Conservation (phyloP, 2,797 vertebrate genomes). For the Limnodromus scolopaceus region DNA sequence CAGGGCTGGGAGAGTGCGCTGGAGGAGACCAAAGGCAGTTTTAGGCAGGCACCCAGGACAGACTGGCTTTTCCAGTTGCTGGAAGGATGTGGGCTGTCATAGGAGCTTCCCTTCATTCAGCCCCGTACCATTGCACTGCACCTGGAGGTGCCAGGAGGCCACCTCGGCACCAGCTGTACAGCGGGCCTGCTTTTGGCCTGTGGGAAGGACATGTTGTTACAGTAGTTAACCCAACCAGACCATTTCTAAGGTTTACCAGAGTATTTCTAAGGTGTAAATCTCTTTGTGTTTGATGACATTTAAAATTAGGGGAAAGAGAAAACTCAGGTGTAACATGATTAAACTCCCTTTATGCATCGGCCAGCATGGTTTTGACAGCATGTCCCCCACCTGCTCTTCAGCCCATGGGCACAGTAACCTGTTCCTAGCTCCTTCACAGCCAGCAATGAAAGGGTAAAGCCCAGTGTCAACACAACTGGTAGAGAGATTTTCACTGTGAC, state of each 20-base stretch:
- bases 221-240: not conserved
- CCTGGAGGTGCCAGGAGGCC: not conserved
- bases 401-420: not conserved
- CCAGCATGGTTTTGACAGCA: accelerated
- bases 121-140: accelerated
- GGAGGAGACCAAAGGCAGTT: not conserved
- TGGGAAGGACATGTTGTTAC: not conserved
- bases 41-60: not conserved
- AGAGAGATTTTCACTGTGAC: not conserved
- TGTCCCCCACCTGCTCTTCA: not conserved
- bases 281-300: not conserved
- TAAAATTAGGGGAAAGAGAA: not conserved
- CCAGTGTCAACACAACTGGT: not conserved
- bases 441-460: not conserved
- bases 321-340: not conserved
- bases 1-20: accelerated
- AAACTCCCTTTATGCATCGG: not conserved
- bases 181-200: not conserved
- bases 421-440: not conserved
- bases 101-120: accelerated
- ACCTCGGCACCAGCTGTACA: accelerated
- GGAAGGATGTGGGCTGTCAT: not conserved
- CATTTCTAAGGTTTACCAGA: not conserved
- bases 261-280: not conserved
- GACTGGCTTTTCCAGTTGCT: not conserved